Percentiles rank a stretch among this genome's conserved stretches.
phyloP scores from a whole-genome alignment of 1,140 invertebrate genomes.

The Eulimnadia texana region DNA sequence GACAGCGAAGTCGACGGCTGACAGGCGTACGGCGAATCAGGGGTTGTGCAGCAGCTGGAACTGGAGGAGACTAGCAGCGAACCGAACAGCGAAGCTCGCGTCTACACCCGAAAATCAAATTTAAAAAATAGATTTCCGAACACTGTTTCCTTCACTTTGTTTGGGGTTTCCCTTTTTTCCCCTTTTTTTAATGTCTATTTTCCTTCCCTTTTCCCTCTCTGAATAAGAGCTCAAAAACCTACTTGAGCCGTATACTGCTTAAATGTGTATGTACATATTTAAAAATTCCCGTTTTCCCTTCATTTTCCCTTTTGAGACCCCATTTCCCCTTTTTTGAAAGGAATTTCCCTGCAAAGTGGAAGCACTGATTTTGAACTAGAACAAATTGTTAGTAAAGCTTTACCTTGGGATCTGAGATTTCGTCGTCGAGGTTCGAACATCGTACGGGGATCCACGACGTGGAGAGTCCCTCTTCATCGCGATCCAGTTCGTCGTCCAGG shows the following conservation, averaged over 20 bases:
- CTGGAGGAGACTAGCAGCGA: not conserved
- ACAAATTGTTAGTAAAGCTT: not conserved
- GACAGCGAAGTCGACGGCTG: not conserved
- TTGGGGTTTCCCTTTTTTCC: too few relatives aligned
- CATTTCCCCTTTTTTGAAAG: too few relatives aligned
- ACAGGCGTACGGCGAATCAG: not conserved
- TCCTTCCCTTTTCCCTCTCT: too few relatives aligned
- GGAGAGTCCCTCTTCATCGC: slow-evolving; percentile 3
- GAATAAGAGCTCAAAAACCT: too few relatives aligned
- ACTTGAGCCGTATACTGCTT: too few relatives aligned
- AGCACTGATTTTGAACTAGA: too few relatives aligned
- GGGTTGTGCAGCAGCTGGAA: not conserved
- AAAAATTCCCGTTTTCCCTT: too few relatives aligned
- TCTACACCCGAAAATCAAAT: not conserved
- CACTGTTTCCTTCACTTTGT: too few relatives aligned
- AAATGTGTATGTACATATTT: too few relatives aligned
- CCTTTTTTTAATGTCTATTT: too few relatives aligned
- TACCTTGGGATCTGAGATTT: not conserved
- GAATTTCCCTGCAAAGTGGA: too few relatives aligned
- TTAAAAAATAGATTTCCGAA: not conserved
- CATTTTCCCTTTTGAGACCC: too few relatives aligned
- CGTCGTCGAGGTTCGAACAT: not conserved
- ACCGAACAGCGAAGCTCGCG: not conserved
- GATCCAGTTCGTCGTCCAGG: not conserved
- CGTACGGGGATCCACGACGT: slow-evolving; percentile 10